Conservation (phyloP, 2,888 invertebrate genomes). For the Gari tellinella region DNA sequence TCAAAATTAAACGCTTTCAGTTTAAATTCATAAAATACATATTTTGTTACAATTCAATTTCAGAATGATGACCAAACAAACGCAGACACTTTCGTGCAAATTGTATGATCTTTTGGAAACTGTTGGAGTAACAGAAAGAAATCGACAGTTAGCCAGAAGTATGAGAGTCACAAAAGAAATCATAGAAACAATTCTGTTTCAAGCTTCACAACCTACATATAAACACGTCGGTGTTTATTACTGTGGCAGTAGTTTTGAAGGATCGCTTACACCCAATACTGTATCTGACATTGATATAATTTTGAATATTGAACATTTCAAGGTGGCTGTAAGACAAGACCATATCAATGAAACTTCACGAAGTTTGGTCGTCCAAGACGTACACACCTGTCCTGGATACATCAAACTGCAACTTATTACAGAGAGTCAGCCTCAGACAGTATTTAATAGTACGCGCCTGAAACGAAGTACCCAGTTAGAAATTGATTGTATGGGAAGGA, state of each 20-base stretch:
- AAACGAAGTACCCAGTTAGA: neutral
- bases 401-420: constrained; percentile 1
- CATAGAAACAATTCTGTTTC: neutral
- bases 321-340: neutral
- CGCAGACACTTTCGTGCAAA: too few species aligned
- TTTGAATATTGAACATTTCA: neutral
- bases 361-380: neutral
- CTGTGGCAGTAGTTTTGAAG: constrained; percentile 1
- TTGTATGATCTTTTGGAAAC: neutral
- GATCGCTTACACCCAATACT: neutral
- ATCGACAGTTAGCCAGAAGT: neutral
- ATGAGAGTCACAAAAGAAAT: constrained; percentile 2
- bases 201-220: neutral
- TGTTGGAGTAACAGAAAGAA: neutral
- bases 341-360: neutral
- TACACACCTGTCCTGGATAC: constrained; percentile 7
- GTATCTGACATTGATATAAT: constrained; percentile 2
- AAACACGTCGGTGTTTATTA: neutral
- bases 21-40: too few species aligned
- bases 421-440: neutral
- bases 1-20: too few species aligned
- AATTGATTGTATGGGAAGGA: neutral
- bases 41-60: too few species aligned
- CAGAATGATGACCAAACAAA: too few species aligned
- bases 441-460: neutral